Percentiles rank a stretch among this genome's conserved stretches.
Conservation (phyloP, 2,113 vertebrate species). For the Aegotheles bennettii region DNA sequence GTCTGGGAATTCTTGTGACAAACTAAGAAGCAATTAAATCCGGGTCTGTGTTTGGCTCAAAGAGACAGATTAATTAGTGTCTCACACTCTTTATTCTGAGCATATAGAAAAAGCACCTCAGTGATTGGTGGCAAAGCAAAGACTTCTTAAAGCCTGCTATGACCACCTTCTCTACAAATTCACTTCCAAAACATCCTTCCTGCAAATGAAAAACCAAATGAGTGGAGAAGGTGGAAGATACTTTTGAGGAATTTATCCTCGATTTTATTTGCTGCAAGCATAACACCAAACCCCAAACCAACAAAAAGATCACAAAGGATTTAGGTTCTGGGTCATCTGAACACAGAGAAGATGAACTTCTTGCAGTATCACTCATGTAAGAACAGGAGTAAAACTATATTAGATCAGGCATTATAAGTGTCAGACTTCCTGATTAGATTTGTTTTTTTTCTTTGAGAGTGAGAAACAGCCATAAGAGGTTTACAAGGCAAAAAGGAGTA, state of each 20-base stretch:
- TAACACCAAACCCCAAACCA: not conserved
- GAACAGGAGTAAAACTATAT: not conserved
- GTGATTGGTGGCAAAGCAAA: not conserved
- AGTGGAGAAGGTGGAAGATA: not conserved
- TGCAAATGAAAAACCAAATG: not conserved
- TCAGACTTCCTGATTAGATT: not conserved
- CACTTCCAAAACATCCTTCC: not conserved
- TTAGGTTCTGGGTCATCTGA: not conserved
- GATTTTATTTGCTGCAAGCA: not conserved
- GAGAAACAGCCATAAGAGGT: not conserved
- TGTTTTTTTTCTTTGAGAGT: not conserved
- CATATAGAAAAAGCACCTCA: not conserved
- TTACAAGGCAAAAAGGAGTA: not conserved
- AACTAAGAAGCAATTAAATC: not conserved
- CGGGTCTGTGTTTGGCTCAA: not conserved
- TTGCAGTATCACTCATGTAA: not conserved
- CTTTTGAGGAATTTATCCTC: not conserved
- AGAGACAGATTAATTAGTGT: not conserved
- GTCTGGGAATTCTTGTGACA: not conserved
- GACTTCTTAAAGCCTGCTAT: not conserved
- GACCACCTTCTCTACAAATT: not conserved
- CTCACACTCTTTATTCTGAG: not conserved
- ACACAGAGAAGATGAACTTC: not conserved
- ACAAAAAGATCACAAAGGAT: not conserved
- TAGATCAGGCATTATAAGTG: not conserved